Percentiles rank a stretch among this genome's conserved stretches.
Evolutionary conservation across 92 coral and sea anemone species (phyloP).

Genomic region (Umimayanthus chanpuru): DNA sequence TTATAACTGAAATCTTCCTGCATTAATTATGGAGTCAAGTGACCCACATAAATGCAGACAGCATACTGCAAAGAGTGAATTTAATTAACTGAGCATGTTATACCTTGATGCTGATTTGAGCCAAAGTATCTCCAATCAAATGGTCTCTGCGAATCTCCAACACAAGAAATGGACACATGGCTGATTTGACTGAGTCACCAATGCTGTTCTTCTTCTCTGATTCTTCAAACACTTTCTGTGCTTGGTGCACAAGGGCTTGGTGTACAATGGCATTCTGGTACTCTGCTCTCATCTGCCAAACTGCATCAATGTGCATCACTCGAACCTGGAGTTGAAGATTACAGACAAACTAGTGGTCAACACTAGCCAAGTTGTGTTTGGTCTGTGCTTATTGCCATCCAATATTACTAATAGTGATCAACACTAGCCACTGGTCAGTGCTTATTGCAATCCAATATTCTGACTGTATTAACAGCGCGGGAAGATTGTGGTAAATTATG

Average conservation of each 20-base stretch:
- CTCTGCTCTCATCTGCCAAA: constrained; percentile 96
- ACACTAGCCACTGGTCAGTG: neutral
- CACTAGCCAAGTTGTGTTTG: neutral
- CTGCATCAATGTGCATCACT: constrained; percentile 94
- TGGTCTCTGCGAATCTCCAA: constrained; percentile 89
- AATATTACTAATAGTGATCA: neutral
- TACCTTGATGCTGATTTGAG: constrained; percentile 87
- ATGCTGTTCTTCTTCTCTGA: constrained; percentile 63
- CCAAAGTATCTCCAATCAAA: constrained; percentile 84
- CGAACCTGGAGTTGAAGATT: constrained; percentile 69
- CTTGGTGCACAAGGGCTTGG: constrained; percentile 96
- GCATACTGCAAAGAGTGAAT: neutral
- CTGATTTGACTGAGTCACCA: constrained; percentile 88
- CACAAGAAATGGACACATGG: constrained; percentile 96
- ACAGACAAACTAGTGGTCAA: neutral
- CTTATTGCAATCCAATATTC: no score
- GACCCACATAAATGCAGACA: neutral
- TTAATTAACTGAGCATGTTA: no score
- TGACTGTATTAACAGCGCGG: no score
- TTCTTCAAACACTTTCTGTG: constrained; percentile 81
- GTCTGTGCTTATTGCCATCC: no score
- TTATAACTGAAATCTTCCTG: neutral
- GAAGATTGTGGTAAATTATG: no score
- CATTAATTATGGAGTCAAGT: no score
- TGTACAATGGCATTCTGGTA: constrained; percentile 97